Evolutionary conservation across 2,888 invertebrate species (phyloP), one percentile per base, ranked within the genome.

Genomic region (Poecilus cupreus): DNA sequence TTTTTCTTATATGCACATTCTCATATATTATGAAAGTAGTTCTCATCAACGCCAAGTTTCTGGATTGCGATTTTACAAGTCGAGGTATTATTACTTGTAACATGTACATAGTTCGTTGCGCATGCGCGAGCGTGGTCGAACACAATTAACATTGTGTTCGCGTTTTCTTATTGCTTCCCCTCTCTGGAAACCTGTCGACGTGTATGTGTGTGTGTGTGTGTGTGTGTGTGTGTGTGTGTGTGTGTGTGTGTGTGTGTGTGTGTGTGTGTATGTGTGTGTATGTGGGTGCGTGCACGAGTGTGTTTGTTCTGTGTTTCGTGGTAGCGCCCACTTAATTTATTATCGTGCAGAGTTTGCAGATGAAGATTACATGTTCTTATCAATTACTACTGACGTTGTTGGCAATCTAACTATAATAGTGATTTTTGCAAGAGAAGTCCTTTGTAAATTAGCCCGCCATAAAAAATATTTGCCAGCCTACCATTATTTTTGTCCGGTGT

Each of bases 341-440:
- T 37, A 68, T 39, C 68, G 37, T 39, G 64, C 37, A 1, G 18
- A 37, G 16, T 13, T 37, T 37, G 18, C 68, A 68, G 18, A 68
- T 68, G 39, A 68, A 37, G 68, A 37, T 68, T 68, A 68, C 68
- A 68, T 37, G 68, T 68, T 68, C 18, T 37, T 68, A 68, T 68
- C 68, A 68, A 68, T 68, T 68, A 20, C 57, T 22, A 16, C 18
- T 57, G 57, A 57, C 49, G 54, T 43, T 51, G 8, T 18, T 13
- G 20, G 51, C 51, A 51, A 51, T 51, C 51, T 18, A 51, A 4
- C 51, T 20, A 51, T 51, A 18, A 18, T 51, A 51, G 8, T 51
- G n/a, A 51, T 51, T 51, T 51, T 43, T 43, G 5, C n/a, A 32
- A 2, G 10, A 43, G 3, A 43, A 60, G 24, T 60, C 24, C 24